Percentiles rank a stretch among this genome's conserved stretches.
phyloP scores from a whole-genome alignment of 2,888 invertebrate species.

The Cephus pygmeus region DNA sequence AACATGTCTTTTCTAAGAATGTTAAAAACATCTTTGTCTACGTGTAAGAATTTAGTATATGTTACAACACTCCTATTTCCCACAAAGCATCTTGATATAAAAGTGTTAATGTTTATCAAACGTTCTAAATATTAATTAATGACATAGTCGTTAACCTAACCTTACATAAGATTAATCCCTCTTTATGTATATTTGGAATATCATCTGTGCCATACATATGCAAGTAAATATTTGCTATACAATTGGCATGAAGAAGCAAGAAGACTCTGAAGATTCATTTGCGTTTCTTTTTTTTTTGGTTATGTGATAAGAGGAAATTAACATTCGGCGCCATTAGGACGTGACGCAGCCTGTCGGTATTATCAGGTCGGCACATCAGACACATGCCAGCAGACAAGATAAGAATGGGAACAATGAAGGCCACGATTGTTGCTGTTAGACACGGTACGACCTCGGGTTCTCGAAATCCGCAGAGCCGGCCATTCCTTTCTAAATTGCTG shows the following conservation, averaged over 20 bases:
- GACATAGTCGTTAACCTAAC: neutral
- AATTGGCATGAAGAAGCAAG: neutral
- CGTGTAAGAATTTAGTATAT: neutral
- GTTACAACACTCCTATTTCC: neutral
- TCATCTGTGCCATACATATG: neutral
- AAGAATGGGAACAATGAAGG: neutral
- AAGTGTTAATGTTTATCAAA: neutral
- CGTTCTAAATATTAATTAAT: neutral
- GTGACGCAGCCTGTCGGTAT: neutral
- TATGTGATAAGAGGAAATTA: neutral
- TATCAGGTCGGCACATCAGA: neutral
- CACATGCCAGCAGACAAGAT: neutral
- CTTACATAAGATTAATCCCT: neutral
- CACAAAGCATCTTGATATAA: neutral
- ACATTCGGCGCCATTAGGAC: neutral
- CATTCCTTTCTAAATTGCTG: conserved; percentile 2
- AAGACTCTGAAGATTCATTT: neutral
- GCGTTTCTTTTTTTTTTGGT: neutral
- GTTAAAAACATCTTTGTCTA: neutral
- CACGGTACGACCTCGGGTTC: neutral
- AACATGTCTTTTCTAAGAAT: neutral
- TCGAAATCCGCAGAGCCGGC: conserved; percentile 3
- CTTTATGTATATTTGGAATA: neutral
- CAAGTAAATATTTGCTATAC: neutral
- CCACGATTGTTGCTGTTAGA: conserved; percentile 1